Evolutionary conservation across 2,797 vertebrate species (phyloP), one percentile per base, ranked within the genome.

Genomic region (Cyclopterus lumpus): DNA sequence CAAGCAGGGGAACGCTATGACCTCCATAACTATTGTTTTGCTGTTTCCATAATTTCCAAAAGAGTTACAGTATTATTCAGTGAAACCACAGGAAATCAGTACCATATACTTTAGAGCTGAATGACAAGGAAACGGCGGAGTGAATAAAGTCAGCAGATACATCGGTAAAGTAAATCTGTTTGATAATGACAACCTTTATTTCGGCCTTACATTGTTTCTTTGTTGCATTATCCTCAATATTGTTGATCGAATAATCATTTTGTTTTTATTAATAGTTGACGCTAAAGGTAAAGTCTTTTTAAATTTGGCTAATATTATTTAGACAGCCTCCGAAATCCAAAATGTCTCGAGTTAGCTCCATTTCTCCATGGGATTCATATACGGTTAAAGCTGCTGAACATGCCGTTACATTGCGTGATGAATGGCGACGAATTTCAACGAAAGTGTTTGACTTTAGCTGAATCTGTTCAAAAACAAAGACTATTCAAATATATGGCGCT

Each of bases 1-100:
- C 22, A 30, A 48, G 49, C 44, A 48, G 55, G 59, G 8, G 46
- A 14, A 75, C 62, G 70, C 70, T 77, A 62, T 79, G 80, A 81
- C 44, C 38, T 57, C 40, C 28, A 46, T 65, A 9, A 82, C 18
- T 57, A 42, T 76, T 82, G 46, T 78, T 84, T 73, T 51, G 44
- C 63, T 68, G 20, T 72, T 78, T 73, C 62, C 57, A 62, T 79
- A 24, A 67, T 77, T 58, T 77, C 40, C 57, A 18, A 72, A 34
- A 48, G 60, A 42, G 60, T 42, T 57, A 68, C 20, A 61, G 22
- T 26, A 38, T 58, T 69, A 75, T 73, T 73, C 22, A 22, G 28
- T 55, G 11, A 40, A 77, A 62, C 57, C 44, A 54, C 59, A 60
- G 12, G 58, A 77, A 69, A 70, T 58, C 40, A 40, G 32, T 18